Conservation (phyloP, 2,888 invertebrate species). For the Carcina quercana region DNA sequence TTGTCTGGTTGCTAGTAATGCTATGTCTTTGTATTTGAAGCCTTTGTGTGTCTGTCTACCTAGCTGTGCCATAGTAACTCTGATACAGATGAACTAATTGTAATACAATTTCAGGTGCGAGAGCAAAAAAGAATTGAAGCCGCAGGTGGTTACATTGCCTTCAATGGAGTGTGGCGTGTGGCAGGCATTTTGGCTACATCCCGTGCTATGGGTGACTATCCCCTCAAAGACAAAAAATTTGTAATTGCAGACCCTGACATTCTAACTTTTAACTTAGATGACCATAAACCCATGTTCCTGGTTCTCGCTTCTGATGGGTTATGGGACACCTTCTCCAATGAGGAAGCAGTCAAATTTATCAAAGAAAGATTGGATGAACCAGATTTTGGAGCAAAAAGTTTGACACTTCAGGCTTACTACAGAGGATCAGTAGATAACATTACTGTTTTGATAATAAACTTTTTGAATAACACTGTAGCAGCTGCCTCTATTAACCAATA, state of each 20-base stretch:
- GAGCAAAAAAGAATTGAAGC: constrained; percentile 94
- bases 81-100: constrained; percentile 3
- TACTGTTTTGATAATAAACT: constrained; percentile 92
- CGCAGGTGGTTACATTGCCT: constrained; percentile 96
- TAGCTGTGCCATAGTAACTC: constrained; percentile 1
- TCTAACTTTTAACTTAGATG: constrained; percentile 89
- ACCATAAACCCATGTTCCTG: constrained; percentile 91
- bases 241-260: constrained; percentile 98
- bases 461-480: constrained; percentile 70
- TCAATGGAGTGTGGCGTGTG: constrained; percentile 97
- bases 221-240: constrained; percentile 93
- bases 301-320: constrained; percentile 96
- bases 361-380: constrained; percentile 89
- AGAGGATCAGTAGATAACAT: constrained; percentile 97
- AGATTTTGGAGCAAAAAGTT: constrained; percentile 92
- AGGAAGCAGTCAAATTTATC: constrained; percentile 93
- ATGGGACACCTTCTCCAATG: constrained; percentile 97
- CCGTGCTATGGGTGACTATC: constrained; percentile 95
- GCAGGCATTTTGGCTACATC: constrained; percentile 96
- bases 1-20: too few species aligned
- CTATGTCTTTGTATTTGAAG: too few species aligned
- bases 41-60: background rate
- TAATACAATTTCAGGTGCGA: constrained; percentile 82
- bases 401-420: constrained; percentile 92
- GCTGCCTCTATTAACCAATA: constrained; percentile 31